Base-by-base conservation (phyloP, 2,888 invertebrate species). In the Tachystola acroxantha region DNA sequence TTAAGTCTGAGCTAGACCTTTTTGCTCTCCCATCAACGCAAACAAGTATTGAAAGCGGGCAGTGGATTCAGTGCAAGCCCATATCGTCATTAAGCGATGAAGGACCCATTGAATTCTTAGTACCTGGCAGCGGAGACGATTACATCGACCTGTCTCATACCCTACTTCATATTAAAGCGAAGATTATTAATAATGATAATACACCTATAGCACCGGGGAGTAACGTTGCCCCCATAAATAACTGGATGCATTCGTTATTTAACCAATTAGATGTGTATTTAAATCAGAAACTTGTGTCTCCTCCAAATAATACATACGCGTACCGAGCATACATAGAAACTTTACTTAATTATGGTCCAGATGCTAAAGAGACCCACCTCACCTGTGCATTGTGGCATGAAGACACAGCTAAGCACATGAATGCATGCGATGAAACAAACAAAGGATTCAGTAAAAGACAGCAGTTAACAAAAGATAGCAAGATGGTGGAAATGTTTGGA, bases 121-220 rank as follows among this genome's bases (percentile, higher is more conserved):
- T 59, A 7, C 54, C 57, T 32, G 56, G 54, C 27, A 30, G 54
- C 6, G 57, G 57, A n/a, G 55, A 57, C 48, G 53, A 56, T 33
- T 56, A 52, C 14, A 49, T 56, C 1, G 52, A 56, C 31, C 43
- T 57, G 19, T 53, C 56, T 6, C 53, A 55, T 43, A 55, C 54
- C 5, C 35, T 53, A 13, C 10, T 54, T 6, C 47, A 53, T 34
- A 34, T 50, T 7, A 56, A 46, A 33, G 47, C 49, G 7, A 45
- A 50, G 38, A 40, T 58, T 40, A 5, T 40, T 10, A 54, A 50
- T 33, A 43, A 42, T 19, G 54, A 53, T 40, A 32, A 11, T 31
- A 36, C 46, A 9, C 36, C 22, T 12, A 1, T 51, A 7, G 5
- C 27, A 30, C 10, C 37, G 9, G 4, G 40, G 6, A 32, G 43